Conservation (phyloP, 2,888 invertebrate genomes). For the Cataglyphis cursor region DNA sequence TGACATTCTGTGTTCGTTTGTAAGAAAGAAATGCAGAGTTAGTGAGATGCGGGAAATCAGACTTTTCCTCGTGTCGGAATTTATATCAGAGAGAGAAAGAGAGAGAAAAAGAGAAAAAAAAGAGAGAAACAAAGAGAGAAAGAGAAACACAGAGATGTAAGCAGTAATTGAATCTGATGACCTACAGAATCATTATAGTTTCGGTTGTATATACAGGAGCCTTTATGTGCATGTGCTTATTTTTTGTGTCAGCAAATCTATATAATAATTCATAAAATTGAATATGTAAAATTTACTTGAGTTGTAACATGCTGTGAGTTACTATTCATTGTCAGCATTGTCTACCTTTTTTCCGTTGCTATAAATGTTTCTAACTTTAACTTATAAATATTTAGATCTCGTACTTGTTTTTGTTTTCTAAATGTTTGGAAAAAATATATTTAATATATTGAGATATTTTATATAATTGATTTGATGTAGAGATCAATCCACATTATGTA, state of each 20-base stretch:
- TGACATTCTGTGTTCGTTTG: constrained; percentile 88
- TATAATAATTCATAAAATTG: not conserved
- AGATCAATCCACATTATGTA: not conserved
- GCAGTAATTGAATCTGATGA: constrained; percentile 18
- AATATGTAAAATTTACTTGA: not conserved
- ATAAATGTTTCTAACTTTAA: not conserved
- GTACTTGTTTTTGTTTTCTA: not conserved
- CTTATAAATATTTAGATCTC: not conserved
- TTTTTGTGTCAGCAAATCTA: not conserved
- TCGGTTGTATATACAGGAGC: not conserved
- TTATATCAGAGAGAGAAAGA: constrained; percentile 20
- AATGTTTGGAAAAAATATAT: not conserved
- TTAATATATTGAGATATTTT: not conserved
- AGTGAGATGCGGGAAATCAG: constrained; percentile 54
- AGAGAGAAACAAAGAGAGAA: not conserved
- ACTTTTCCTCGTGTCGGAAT: constrained; percentile 28
- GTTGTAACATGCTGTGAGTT: not conserved
- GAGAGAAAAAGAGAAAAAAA: too few species aligned
- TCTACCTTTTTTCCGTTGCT: not conserved
- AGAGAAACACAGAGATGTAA: not conserved
- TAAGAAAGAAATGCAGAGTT: constrained; percentile 63
- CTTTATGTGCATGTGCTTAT: not conserved
- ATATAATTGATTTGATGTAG: not conserved
- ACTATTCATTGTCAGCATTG: not conserved
- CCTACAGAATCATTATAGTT: not conserved